phyloP scores from a whole-genome alignment of 1,140 invertebrate genomes.

The Eriocheir sinensis region DNA sequence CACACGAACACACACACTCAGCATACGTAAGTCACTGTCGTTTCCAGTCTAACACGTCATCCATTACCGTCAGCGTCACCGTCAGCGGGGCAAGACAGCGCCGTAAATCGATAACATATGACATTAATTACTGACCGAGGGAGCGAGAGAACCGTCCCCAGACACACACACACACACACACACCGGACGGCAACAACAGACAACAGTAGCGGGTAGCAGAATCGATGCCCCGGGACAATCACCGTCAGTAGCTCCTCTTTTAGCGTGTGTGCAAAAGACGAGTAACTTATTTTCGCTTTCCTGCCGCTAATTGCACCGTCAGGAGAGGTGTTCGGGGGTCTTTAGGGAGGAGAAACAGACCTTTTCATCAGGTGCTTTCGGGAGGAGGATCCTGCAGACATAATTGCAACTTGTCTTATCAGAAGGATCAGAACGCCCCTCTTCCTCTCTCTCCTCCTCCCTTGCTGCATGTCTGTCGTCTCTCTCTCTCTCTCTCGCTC shows the following conservation, averaged over 20 bases:
- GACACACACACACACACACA: not conserved
- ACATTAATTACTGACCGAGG: not conserved
- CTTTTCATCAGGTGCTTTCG: not conserved
- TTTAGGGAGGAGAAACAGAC: not conserved
- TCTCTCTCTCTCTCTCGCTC: slow-evolving; percentile 13
- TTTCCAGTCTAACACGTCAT: not conserved
- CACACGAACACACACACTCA: not conserved
- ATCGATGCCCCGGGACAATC: not conserved
- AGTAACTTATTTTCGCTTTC: not conserved
- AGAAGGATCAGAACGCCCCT: not conserved
- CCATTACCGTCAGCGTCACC: not conserved
- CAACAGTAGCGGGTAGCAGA: not conserved
- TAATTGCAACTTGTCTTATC: slow-evolving; percentile 25
- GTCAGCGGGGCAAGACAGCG: not conserved
- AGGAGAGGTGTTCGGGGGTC: not conserved
- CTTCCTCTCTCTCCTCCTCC: not conserved
- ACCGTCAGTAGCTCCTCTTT: not conserved
- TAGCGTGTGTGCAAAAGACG: not conserved
- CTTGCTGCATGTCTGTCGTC: not conserved
- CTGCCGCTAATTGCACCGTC: slow-evolving; percentile 1
- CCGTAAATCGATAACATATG: not conserved
- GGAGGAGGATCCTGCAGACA: not conserved
- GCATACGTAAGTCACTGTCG: not conserved
- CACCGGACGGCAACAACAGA: too few relatives aligned
- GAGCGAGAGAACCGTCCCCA: not conserved